These are phyloP conservation scores for Sprattus sprattus DNA, from an alignment of 2,113 vertebrate genomes.

Conservation along the genomic window DNA sequence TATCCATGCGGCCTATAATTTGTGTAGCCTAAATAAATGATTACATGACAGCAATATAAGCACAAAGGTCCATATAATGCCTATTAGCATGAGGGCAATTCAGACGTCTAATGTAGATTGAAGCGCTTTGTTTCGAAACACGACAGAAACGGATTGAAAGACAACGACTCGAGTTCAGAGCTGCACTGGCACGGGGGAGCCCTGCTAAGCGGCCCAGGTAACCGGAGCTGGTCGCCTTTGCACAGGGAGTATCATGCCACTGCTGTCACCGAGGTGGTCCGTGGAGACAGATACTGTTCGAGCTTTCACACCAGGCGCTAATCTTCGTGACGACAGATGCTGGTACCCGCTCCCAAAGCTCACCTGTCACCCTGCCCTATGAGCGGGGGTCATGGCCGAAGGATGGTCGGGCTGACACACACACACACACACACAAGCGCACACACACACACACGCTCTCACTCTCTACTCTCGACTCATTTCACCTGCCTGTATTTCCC, in stretches of 20 bases:
- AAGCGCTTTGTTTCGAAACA: not conserved
- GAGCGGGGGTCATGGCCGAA: not conserved
- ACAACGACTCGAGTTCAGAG: not conserved
- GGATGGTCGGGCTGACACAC: not conserved
- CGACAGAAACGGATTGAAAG: not conserved
- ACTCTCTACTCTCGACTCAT: not conserved
- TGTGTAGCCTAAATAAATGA: not conserved
- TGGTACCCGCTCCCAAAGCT: not conserved
- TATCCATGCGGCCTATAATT: not conserved
- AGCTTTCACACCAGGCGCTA: not conserved
- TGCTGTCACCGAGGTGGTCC: not conserved
- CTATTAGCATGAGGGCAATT: not conserved
- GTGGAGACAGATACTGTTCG: not conserved
- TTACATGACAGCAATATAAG: not conserved
- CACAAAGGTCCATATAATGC: not conserved
- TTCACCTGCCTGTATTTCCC: too few species aligned
- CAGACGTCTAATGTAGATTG: not conserved
- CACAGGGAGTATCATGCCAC: not conserved
- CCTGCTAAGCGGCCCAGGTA: not conserved
- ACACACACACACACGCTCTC: conserved; percentile 22
- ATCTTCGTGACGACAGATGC: not conserved
- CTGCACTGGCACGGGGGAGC: not conserved
- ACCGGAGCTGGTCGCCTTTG: not conserved
- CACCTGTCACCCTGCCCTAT: not conserved
- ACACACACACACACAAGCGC: conserved; percentile 18